phyloP scores from a whole-genome alignment of 1,140 invertebrate genomes.

The Trypoxylus dichotomus region DNA sequence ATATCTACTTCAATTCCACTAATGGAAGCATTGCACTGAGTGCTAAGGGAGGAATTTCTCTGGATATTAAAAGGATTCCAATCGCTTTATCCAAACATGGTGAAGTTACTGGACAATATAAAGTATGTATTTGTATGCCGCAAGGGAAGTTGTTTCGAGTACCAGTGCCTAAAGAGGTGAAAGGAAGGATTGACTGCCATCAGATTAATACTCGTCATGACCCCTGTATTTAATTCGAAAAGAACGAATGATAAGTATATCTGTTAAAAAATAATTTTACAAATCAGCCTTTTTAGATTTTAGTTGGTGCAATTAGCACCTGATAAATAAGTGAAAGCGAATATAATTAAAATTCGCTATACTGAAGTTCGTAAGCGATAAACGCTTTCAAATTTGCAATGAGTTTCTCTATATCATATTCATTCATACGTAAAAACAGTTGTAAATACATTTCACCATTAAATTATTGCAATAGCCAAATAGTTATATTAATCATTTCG shows the following conservation, averaged over 20 bases:
- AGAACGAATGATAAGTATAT: not conserved
- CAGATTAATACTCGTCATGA: slow-evolving; percentile 67
- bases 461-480: too few relatives aligned
- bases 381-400: too few relatives aligned
- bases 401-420: too few relatives aligned
- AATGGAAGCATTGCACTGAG: slow-evolving; percentile 76
- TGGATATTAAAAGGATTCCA: slow-evolving; percentile 74
- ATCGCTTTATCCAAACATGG: slow-evolving; percentile 60
- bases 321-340: too few relatives aligned
- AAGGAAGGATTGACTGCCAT: slow-evolving; percentile 63
- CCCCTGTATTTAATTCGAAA: slow-evolving; percentile 63
- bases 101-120: slow-evolving; percentile 66
- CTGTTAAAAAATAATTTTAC: too few relatives aligned
- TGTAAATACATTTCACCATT: too few relatives aligned
- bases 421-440: too few relatives aligned
- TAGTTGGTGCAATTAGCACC: too few relatives aligned
- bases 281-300: too few relatives aligned
- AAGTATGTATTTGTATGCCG: slow-evolving; percentile 87
- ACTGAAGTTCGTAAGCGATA: too few relatives aligned
- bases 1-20: slow-evolving; percentile 75
- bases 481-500: too few relatives aligned
- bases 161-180: slow-evolving; percentile 54
- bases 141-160: slow-evolving; percentile 79
- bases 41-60: slow-evolving; percentile 68
- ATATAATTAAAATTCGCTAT: too few relatives aligned